Percentiles rank a stretch among this genome's conserved stretches.
phyloP scores from a whole-genome alignment of 2,113 vertebrate species.

The Danio rerio region DNA sequence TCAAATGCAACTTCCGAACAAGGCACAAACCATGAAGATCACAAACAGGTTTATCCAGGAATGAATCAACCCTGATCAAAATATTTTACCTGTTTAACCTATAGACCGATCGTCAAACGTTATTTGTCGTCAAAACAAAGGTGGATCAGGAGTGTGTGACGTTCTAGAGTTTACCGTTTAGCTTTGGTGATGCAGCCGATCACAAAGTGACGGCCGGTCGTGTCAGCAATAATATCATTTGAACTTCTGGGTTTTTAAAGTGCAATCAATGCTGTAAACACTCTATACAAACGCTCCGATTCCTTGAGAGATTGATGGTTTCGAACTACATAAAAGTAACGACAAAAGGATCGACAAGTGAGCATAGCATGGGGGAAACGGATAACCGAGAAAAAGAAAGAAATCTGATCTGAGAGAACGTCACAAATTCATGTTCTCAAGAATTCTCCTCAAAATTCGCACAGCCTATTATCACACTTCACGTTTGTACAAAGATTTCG shows the following conservation, averaged over 20 bases:
- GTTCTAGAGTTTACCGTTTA: constrained; percentile 59
- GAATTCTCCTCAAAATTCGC: neutral
- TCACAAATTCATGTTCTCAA: neutral
- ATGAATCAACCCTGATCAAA: constrained; percentile 56
- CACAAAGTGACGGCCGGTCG: constrained; percentile 54
- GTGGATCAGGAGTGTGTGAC: constrained; percentile 62
- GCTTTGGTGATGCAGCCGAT: constrained; percentile 72
- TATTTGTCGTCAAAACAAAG: constrained; percentile 63
- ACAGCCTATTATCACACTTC: constrained; percentile 33
- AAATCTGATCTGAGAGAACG: neutral
- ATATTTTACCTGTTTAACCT: constrained; percentile 56
- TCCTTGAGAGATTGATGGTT: constrained; percentile 41
- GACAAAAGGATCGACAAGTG: neutral
- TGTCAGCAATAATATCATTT: constrained; percentile 54
- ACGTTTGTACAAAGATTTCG: constrained; percentile 57
- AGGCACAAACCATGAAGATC: constrained; percentile 79
- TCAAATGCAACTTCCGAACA: constrained; percentile 78
- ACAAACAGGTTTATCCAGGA: constrained; percentile 65
- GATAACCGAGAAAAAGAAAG: neutral
- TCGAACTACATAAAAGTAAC: constrained; percentile 39
- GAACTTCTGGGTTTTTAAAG: constrained; percentile 70
- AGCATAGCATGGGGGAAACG: neutral
- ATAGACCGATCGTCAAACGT: constrained; percentile 48
- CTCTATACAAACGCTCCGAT: constrained; percentile 54
- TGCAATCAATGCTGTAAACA: constrained; percentile 73